These are phyloP conservation scores for Hippoglossus stenolepis DNA, from an alignment of 2,113 vertebrate species.

Conservation along the genomic window DNA sequence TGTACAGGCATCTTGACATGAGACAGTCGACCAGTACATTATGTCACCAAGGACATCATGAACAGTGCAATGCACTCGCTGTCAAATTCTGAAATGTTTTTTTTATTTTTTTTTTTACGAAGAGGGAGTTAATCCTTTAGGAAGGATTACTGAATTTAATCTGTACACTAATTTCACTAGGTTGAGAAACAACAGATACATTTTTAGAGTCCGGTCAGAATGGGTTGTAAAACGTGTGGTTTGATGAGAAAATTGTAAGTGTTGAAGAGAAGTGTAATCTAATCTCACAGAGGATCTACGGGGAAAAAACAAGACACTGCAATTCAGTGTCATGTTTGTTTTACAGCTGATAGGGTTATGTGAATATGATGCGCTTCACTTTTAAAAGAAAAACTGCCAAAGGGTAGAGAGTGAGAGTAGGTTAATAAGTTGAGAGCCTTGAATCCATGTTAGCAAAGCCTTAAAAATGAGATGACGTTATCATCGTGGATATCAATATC, in stretches of 20 bases:
- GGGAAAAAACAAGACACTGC: no score
- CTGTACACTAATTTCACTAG: constrained; percentile 11
- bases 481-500: background rate
- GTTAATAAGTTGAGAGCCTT: no score
- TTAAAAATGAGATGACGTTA: background rate
- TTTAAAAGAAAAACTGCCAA: no score
- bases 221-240: background rate
- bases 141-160: constrained; percentile 38
- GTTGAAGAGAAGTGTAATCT: no score
- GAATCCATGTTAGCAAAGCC: background rate
- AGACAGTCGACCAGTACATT: background rate
- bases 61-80: background rate
- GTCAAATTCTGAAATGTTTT: constrained; percentile 12
- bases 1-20: constrained; percentile 20
- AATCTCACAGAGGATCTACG: no score
- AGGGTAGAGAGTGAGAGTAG: no score
- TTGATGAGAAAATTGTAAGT: background rate
- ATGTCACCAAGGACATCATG: background rate
- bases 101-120: background rate
- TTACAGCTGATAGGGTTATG: no score
- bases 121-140: constrained; percentile 8
- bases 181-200: background rate
- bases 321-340: no score
- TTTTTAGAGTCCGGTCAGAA: background rate
- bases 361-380: no score